Base-by-base conservation (phyloP, 2,888 invertebrate species). In the Perdita meconis region DNA sequence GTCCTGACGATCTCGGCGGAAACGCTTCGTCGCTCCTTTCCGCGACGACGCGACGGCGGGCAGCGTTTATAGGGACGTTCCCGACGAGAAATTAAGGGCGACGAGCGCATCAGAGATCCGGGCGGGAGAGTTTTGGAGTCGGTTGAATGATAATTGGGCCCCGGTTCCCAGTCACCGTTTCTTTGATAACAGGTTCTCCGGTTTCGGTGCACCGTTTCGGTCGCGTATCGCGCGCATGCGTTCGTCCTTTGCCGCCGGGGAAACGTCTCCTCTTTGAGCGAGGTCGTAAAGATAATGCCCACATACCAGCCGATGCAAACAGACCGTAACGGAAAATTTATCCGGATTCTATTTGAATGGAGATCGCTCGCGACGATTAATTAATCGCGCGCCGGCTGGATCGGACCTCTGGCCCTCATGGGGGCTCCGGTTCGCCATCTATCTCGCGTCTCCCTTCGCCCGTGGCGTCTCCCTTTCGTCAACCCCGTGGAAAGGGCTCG, bases 121-220 rank as follows among this genome's bases (percentile, higher is more conserved):
- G 60, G 69, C 64, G 64, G 36, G 16, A 44, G 66, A 53, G 56
- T 72, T n/a, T 66, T 67, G 73, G 59, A 71, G 75, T 57, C 71
- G 78, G 24, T 67, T 61, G 83, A 78, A 85, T 87, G 87, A 87
- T 90, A 89, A 89, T 90, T 89, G 86, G 83, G 83, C 83, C 82
- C 83, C 75, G 89, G 86, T 84, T 85, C 73, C 69, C 83, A 86
- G 85, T 86, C 87, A 89, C 89, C 81, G 89, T 88, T 85, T 81
- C 85, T 84, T 86, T 89, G 89, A 89, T 89, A 89, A 90, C 89
- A 87, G 86, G 85, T 88, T 89, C 88, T 87, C 86, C 82, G 82
- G 83, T 89, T 88, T 85, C 78, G 81, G 86, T 79, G 80, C 81
- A 79, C 65, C 69, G 67, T 76, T 65, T 69, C 57, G 53, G 61